Evolutionary conservation across 2,113 vertebrate genomes (phyloP).

Genomic region (Chaetops frenatus): DNA sequence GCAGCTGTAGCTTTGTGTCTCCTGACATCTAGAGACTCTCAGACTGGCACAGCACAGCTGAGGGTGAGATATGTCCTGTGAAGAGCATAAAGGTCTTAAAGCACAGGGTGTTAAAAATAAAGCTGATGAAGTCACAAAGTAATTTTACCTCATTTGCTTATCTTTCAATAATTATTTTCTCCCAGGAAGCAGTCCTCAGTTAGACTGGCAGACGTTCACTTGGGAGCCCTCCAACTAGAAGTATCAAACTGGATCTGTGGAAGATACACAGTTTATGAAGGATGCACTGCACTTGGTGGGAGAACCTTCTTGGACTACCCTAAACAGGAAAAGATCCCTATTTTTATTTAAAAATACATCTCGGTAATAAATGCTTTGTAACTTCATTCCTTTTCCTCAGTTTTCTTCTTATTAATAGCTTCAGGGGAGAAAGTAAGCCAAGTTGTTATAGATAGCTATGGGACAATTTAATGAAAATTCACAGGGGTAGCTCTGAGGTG

Average conservation of each 20-base stretch:
- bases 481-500: background rate
- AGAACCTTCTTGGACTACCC: background rate
- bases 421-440: background rate
- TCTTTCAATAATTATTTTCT: background rate
- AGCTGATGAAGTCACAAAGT: background rate
- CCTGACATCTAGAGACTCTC: slow-evolving; percentile 9
- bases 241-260: background rate
- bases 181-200: background rate
- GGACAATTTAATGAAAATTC: background rate
- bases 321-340: background rate
- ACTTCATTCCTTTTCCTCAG: background rate
- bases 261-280: background rate
- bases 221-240: background rate
- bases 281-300: background rate
- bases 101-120: slow-evolving; percentile 60
- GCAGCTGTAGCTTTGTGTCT: slow-evolving; percentile 24
- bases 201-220: background rate
- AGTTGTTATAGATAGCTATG: background rate
- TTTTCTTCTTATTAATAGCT: background rate
- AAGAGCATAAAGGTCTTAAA: background rate
- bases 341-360: background rate
- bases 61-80: background rate
- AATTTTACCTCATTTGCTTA: background rate
- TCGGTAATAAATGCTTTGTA: background rate
- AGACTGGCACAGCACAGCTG: slow-evolving; percentile 52